Base-by-base conservation (phyloP, 2,797 vertebrate genomes). In the Aulostomus chinensis region DNA sequence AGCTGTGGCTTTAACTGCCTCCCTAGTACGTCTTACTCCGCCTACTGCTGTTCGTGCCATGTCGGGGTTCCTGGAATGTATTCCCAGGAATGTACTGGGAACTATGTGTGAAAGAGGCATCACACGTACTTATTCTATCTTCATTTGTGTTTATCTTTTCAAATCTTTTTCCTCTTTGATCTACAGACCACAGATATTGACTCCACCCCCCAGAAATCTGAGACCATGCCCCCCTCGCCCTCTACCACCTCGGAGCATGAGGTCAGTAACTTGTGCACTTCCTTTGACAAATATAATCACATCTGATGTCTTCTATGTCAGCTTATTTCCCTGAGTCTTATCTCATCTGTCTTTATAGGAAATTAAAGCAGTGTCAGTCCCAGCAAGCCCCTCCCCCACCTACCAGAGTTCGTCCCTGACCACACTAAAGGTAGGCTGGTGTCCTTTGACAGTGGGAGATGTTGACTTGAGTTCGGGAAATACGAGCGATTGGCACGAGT, bases 151-250 rank as follows among this genome's bases (percentile, higher is more conserved):
- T n/a, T n/a, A n/a, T n/a, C n/a, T n/a, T n/a, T n/a, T n/a, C n/a
- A n/a, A n/a, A n/a, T n/a, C n/a, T 17, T 16, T 1, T n/a, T 30
- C 15, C 2, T 57, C 21, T 73, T 45, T 73, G 6, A 62, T 58
- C 68, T 81, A 32, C 87, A 99, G 96, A 88, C 90, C 32, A 71
- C 87, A 17, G 96, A 97, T 35, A 80, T 91, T 1, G 96, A 98
- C 41, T 1, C 91, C 84, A 8, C 86, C 68, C 59, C 81, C 62
- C 56, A 91, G 64, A 90, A 89, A 61, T 53, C 90, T 1, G 94
- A 94, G 50, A 70, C 86, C 63, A 90, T 88, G 2, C 81, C 93
- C 1, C 57, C 88, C 6, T 91, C 90, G 0, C 82, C 89, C 17
- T 88, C 91, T 10, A 22, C 77, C 14, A 51, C 75, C 41, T 58